Percentiles rank a stretch among this genome's conserved stretches.
Evolutionary conservation across 2,113 vertebrate genomes (phyloP).

Genomic region (Oreochromis niloticus): DNA sequence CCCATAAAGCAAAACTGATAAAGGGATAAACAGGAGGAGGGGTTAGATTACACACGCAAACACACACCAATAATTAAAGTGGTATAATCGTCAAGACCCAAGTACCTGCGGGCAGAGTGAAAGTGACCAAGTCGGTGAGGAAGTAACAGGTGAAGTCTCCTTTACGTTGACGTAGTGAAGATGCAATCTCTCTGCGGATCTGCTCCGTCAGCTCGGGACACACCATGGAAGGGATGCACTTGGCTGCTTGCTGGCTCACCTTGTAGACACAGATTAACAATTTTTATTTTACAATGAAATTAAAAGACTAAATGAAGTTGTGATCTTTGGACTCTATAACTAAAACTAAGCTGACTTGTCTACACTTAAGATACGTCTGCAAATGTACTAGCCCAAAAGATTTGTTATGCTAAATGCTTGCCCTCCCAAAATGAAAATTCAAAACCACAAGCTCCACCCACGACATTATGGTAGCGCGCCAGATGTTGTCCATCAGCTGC

Average conservation of each 20-base stretch:
- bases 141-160: conserved; percentile 97
- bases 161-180: conserved; percentile 93
- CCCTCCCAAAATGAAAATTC: not conserved
- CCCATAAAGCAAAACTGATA: not conserved
- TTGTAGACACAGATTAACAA: conserved; percentile 22
- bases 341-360: not conserved
- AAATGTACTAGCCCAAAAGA: not conserved
- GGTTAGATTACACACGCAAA: not conserved
- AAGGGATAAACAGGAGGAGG: not conserved
- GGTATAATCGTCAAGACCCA: not conserved
- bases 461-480: not conserved
- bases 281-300: not conserved
- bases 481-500: not conserved
- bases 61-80: not conserved
- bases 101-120: conserved; percentile 92
- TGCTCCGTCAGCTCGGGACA: conserved; percentile 96
- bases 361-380: not conserved
- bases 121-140: conserved; percentile 91
- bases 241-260: conserved; percentile 93
- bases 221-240: conserved; percentile 96
- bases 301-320: not conserved
- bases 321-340: not conserved
- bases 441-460: not conserved
- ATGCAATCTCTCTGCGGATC: conserved; percentile 90
- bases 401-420: not conserved